Conservation (phyloP, 1,140 invertebrate species). For the Hormaphis cornu region DNA sequence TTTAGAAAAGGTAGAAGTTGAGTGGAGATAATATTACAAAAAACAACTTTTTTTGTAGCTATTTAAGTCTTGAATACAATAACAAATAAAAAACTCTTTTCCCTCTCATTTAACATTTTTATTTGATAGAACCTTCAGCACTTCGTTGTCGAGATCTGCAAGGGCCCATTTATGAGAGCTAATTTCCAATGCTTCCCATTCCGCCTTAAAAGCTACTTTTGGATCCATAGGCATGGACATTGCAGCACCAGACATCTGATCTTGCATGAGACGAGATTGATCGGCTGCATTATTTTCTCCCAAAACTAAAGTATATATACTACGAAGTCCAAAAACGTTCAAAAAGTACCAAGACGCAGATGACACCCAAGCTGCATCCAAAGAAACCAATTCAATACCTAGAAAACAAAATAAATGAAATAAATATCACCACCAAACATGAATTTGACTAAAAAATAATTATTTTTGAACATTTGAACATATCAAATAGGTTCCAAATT, state of each 20-base stretch:
- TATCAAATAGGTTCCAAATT: too few species aligned
- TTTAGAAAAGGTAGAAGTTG: too few species aligned
- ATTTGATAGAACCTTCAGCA: constrained; percentile 17
- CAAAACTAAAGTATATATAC: constrained; percentile 93
- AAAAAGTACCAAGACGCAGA: constrained; percentile 99
- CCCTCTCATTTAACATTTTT: constrained; percentile 16
- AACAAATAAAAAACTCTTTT: too few species aligned
- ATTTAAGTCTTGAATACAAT: too few species aligned
- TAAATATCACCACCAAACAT: too few species aligned
- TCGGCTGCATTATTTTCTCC: constrained; percentile 99
- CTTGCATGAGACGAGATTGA: constrained; percentile 91
- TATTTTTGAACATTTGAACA: too few species aligned
- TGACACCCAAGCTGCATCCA: constrained; percentile 99
- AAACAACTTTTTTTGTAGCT: too few species aligned
- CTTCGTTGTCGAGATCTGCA: constrained; percentile 37
- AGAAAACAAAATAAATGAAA: neutral
- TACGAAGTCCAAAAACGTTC: constrained; percentile 96
- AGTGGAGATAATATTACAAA: too few species aligned
- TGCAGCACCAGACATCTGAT: constrained; percentile 94
- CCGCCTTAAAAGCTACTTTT: constrained; percentile 96
- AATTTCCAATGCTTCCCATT: constrained; percentile 98
- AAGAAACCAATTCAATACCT: constrained; percentile 74
- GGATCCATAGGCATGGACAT: constrained; percentile 96
- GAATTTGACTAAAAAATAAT: too few species aligned
- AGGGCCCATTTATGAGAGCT: constrained; percentile 86